Conservation (phyloP, 2,888 invertebrate species). For the Melitaea athalia region DNA sequence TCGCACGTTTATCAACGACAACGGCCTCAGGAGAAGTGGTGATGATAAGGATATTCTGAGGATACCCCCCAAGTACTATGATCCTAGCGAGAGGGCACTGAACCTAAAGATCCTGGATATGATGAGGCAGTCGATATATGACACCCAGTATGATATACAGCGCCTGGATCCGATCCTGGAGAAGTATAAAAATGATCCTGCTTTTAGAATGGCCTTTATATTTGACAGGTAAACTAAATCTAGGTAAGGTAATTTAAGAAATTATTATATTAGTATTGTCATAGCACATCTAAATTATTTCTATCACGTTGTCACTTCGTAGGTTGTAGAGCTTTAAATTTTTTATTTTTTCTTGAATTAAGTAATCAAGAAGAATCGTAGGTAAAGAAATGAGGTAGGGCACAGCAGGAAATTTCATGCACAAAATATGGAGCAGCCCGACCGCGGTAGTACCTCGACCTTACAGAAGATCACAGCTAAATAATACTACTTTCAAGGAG, state of each 20-base stretch:
- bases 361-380: too few relatives aligned
- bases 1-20: constrained; percentile 35
- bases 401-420: too few relatives aligned
- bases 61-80: not conserved
- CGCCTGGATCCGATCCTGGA: constrained; percentile 37
- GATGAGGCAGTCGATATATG: constrained; percentile 51
- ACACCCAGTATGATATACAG: constrained; percentile 44
- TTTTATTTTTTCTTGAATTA: too few relatives aligned
- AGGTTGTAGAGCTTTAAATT: too few relatives aligned
- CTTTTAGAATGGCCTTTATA: constrained; percentile 46
- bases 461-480: too few relatives aligned
- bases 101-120: constrained; percentile 41
- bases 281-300: too few relatives aligned
- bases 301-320: too few relatives aligned
- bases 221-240: constrained; percentile 25
- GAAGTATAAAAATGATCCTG: constrained; percentile 33
- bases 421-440: too few relatives aligned
- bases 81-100: constrained; percentile 13
- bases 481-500: too few relatives aligned
- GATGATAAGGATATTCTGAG: not conserved
- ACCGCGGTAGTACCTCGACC: too few relatives aligned
- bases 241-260: not conserved
- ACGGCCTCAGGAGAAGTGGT: constrained; percentile 13
- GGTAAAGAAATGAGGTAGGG: too few relatives aligned
- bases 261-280: not conserved